Base-by-base conservation (phyloP, 2,888 invertebrate species). In the Papilio elwesi region DNA sequence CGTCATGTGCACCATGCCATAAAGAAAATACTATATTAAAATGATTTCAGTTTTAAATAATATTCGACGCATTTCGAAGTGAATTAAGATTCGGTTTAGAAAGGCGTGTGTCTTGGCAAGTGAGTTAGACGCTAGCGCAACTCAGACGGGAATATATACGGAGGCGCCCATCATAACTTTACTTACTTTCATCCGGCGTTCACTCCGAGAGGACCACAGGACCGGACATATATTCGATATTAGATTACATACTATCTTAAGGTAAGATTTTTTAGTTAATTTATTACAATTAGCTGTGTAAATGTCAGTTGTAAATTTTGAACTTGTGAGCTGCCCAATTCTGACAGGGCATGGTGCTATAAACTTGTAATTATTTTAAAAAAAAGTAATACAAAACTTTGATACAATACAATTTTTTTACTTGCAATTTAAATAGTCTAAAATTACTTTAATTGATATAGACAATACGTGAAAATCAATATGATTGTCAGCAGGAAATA, bases 71-170 rank as follows among this genome's bases (percentile, higher is more conserved):
- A 9, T 4, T 43, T 43, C 6, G 2, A 83, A 87, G 83, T 68
- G n/a, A 55, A 15, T 59, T 13, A 6, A 53, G 1, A 81, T 85
- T 87, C 85, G 84, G 8, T 82, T 77, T 69, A 86, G 68, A 74
- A 55, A 76, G 76, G 57, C 38, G 74, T 51, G 64, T 59, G 5
- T 72, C 16, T 71, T 59, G 49, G 52, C 51, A 67, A 71, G 49
- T 13, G 13, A 66, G 38, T 43, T 38, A 38, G 69, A 51, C 64
- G 52, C 13, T 12, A 36, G 16, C 6, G 55, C 3, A 12, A 11
- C 15, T 51, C 38, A 62, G n/a, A 49, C 55, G 53, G n/a, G 48
- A 38, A 64, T 73, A 73, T 53, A 73, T 64, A 73, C 63, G 64
- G 38, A 16, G 53, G 15, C 13, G 26, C 7, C 11, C 12, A 36